Percentiles rank a stretch among this genome's conserved stretches.
Conservation (phyloP, 2,113 vertebrate species). For the Ceratotherium simum region DNA sequence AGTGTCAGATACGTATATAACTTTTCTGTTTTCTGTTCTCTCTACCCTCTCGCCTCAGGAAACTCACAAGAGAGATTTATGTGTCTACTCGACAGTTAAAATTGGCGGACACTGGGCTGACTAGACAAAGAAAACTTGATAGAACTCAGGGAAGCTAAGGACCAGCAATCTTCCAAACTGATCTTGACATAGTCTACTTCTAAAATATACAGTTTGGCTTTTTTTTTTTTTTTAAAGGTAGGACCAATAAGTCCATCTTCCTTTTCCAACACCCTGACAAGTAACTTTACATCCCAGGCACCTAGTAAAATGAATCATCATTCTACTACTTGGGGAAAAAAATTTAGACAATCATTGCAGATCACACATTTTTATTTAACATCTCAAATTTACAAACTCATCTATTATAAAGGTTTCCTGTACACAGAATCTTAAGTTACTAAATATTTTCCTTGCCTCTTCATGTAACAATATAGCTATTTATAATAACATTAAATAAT, state of each 20-base stretch:
- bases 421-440: background rate
- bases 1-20: background rate
- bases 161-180: background rate
- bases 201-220: background rate
- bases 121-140: background rate
- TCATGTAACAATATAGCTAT: background rate
- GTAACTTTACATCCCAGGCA: background rate
- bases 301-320: background rate
- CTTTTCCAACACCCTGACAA: background rate
- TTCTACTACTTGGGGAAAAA: background rate
- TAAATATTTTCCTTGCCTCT: conserved; percentile 14
- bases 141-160: background rate
- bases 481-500: conserved; percentile 6
- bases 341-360: background rate
- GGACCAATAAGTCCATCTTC: background rate
- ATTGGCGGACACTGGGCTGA: background rate
- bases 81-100: background rate
- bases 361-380: background rate
- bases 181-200: background rate
- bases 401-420: conserved; percentile 20
- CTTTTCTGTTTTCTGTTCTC: background rate
- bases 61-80: background rate
- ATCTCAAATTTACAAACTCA: background rate
- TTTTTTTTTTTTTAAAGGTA: background rate
- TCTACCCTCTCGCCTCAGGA: background rate